Evolutionary conservation across 2,113 vertebrate species (phyloP), one percentile per base, ranked within the genome.

Genomic region (Elephas maximus): DNA sequence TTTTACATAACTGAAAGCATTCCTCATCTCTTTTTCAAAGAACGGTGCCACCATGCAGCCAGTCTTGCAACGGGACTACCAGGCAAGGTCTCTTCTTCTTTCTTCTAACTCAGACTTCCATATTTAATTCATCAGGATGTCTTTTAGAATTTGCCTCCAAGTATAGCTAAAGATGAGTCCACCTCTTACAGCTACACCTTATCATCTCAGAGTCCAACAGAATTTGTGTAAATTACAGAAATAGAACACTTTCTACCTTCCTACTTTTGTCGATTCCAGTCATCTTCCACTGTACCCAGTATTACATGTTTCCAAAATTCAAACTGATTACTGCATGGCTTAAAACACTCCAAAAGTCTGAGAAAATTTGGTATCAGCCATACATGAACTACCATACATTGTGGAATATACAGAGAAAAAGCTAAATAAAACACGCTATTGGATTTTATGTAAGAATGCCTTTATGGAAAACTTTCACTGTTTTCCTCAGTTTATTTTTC

Each of bases 341-440:
- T 86, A 63, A 63, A 84, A 85, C 12, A 82, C 48, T 69, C 81
- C 11, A 88, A 95, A 82, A 53, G 74, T 86, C 62, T 81, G 73
- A 65, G 37, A 53, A 79, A 28, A 85, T 6, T 80, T 63, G 51
- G 4, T 65, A 65, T 45, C 12, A 80, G 30, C 63, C 53, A 74
- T 74, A 85, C 44, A 44, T 63, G 15, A 79, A 84, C 20, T 53
- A 8, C 37, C 24, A 65, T 60, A 84, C 21, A 45, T 24, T 73
- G 9, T 85, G 76, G 24, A 96, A 93, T 65, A 74, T 80, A 28
- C 84, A 87, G 26, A 79, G 37, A 74, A 74, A 90, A 85, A 8
- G 24, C 15, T 65, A 90, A 93, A 63, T 90, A 79, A 95, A 93
- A 65, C 73, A 24, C 18, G 5, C 73, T 93, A 41, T 37, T 74